Base-by-base conservation (phyloP, 2,113 vertebrate species). In the Leptodactylus fuscus region DNA sequence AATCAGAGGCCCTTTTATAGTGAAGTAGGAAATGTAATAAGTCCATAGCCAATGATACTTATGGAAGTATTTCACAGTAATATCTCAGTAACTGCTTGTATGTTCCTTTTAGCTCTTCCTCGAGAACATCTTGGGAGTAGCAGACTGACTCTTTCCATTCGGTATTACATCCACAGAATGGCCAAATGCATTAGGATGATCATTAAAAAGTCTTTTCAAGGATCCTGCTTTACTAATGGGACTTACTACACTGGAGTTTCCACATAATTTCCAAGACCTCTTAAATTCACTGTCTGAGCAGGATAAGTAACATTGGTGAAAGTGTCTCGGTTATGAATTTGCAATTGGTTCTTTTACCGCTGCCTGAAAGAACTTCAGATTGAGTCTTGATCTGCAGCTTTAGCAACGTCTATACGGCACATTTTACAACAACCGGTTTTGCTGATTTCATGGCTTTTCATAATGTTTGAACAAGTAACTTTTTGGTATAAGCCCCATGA, bases 161-260 rank as follows among this genome's bases (percentile, higher is more conserved):
- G 62, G 34, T 41, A 80, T 24, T 58, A 38, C 55, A 58, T 58
- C 22, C 44, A 44, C 49, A 12, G n/a, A 44, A 62, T 80, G 77
- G 51, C n/a, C 32, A 62, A 60, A 79, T 58, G 76, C 76, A 79
- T 77, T 77, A 55, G 49, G 49, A 76, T 44, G 51, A 62, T 44
- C 20, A 6, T 44, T 80, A 44, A 60, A 29, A 80, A 60, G 53
- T 80, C 77, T n/a, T 80, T 58, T 15, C 77, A 80, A 62, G 77
- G 34, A 80, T 80, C 22, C 29, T n/a, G 55, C 48, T 80, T 80
- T 44, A 22, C 76, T 79, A 58, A 79, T 79, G 51, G 75, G 75
- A 36, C 75, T 55, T 55, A 36, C 46, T 51, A 36, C 27, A 53
- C 27, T 77, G 75, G 75, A 48, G 22, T 77, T 77, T 77, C 75